Percentiles rank a stretch among this genome's conserved stretches.
Conservation (phyloP, 2,888 invertebrate species). For the Tinea trinotella region DNA sequence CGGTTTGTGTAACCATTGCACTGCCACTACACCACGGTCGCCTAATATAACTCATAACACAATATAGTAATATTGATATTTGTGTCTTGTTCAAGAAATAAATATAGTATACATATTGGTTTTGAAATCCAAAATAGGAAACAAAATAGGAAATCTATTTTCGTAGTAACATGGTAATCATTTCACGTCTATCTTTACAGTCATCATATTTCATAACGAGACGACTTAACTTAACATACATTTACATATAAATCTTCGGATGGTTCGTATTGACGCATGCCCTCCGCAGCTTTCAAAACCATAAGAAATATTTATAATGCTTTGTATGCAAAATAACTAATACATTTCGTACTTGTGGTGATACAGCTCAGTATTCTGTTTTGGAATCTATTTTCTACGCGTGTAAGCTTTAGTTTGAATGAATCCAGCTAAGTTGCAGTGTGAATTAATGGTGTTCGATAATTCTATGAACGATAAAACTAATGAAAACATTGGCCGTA, state of each 20-base stretch:
- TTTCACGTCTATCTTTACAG: slow-evolving; percentile 10
- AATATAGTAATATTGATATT: too few relatives aligned
- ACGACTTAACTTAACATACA: slow-evolving; percentile 52
- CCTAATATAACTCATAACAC: too few relatives aligned
- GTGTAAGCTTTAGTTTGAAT: background rate
- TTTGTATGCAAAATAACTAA: slow-evolving; percentile 69
- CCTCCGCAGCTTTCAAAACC: slow-evolving; percentile 59
- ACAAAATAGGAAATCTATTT: background rate
- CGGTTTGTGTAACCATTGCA: too few relatives aligned
- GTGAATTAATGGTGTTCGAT: too few relatives aligned
- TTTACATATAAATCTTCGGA: slow-evolving; percentile 56
- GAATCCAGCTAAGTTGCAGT: too few relatives aligned
- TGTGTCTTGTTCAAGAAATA: too few relatives aligned
- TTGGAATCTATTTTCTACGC: background rate
- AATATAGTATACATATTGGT: too few relatives aligned
- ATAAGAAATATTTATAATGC: slow-evolving; percentile 66
- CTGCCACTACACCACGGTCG: too few relatives aligned
- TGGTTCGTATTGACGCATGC: slow-evolving; percentile 51
- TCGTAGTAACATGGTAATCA: slow-evolving; percentile 8
- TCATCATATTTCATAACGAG: slow-evolving; percentile 36
- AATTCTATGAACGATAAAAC: too few relatives aligned
- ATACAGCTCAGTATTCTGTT: background rate
- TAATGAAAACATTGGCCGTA: too few relatives aligned
- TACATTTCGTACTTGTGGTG: slow-evolving; percentile 30
- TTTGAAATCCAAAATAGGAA: background rate